Conservation (phyloP, 2,888 invertebrate species). For the Allacma fusca region DNA sequence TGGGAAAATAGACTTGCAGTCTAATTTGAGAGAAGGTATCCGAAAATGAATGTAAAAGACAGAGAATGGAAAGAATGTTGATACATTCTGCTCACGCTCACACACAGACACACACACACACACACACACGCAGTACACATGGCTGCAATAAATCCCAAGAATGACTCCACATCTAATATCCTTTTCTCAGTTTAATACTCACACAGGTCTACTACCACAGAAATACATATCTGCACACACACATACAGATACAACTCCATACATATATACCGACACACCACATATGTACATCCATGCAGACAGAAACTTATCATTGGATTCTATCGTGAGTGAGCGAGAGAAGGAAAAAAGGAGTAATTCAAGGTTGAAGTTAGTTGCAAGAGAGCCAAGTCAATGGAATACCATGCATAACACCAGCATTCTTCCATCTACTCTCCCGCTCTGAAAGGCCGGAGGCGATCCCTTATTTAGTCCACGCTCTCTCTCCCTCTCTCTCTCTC, state of each 20-base stretch:
- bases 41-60: constrained; percentile 19
- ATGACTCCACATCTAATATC: constrained; percentile 21
- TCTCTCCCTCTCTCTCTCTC: constrained; percentile 25
- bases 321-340: constrained; percentile 19
- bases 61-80: constrained; percentile 18
- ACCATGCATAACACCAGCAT: constrained; percentile 23
- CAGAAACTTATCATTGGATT: constrained; percentile 20
- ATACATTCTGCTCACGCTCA: constrained; percentile 9
- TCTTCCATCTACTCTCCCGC: constrained; percentile 11
- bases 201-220: background rate
- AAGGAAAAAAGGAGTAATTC: constrained; percentile 29
- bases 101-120: constrained; percentile 14
- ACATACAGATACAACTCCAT: constrained; percentile 13
- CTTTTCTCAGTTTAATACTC: constrained; percentile 22
- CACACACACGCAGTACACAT: background rate
- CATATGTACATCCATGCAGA: too few species aligned
- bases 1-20: constrained; percentile 4
- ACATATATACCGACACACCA: too few species aligned
- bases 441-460: background rate
- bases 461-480: constrained; percentile 24
- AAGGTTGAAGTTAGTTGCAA: constrained; percentile 31
- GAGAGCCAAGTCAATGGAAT: constrained; percentile 24
- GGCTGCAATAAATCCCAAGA: constrained; percentile 22
- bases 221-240: background rate
- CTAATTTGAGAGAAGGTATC: constrained; percentile 7